Evolutionary conservation across 2,113 vertebrate species (phyloP), one percentile per base, ranked within the genome.

Genomic region (Rhabdornis inornatus): DNA sequence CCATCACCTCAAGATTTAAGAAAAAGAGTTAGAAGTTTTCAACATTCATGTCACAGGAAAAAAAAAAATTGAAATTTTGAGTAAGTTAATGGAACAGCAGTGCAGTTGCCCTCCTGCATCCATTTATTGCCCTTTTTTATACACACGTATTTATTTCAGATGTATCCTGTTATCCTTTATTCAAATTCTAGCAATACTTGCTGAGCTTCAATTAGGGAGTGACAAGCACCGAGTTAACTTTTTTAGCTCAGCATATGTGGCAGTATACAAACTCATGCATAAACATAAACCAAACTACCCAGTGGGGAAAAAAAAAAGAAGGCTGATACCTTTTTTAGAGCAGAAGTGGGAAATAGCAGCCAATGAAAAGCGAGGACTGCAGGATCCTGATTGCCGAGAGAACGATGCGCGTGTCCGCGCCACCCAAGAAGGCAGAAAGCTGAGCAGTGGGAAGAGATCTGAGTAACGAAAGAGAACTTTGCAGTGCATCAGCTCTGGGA

Each of bases 381-480:
- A 28, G 5, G 10, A 75, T 89, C 72, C 53, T 60, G 72, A 80
- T 31, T 91, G 40, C 65, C 13, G 37, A 85, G 60, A 55, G 86
- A 83, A 57, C 3, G 24, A 45, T 52, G 85, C 71, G 27, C 64
- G 78, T 86, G 71, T 65, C 79, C 47, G 66, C 64, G 87, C 82
- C 15, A 25, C 49, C 76, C 53, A 33, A 59, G 37, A 40, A 97
- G 89, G 89, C 57, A 96, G 53, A 66, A 66, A 61, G n/a, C 94
- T 95, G 71, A 55, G 71, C 90, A 83, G 74, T 92, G 91, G 92
- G 92, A 79, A 91, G 89, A 37, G 44, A 44, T 30, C 77, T 80
- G 81, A 94, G 72, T n/a, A 97, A 92, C 85, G 94, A 52, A 60
- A 96, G 68, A 56, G 75, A 96, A 82, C 83, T 95, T 92, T 96